phyloP scores from a whole-genome alignment of 64 coral and sea anemone genomes.

The Pocillopora verrucosa region DNA sequence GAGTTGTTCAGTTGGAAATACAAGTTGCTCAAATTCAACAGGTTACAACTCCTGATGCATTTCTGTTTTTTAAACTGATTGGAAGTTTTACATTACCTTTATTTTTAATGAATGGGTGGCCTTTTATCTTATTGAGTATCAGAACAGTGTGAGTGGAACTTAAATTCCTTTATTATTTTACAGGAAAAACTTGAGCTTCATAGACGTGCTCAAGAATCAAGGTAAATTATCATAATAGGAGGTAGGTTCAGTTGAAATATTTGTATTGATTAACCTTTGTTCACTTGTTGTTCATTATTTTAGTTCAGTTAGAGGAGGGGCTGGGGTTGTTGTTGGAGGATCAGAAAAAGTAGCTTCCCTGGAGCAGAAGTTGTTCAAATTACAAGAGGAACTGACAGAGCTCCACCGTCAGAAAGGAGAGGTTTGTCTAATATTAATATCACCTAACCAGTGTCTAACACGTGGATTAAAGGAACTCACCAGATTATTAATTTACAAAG shows the following conservation, averaged over 20 bases:
- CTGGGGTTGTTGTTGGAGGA: slow-evolving; percentile 38
- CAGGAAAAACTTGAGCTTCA: slow-evolving; percentile 95
- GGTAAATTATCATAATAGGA: slow-evolving; percentile 1
- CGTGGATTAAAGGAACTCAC: no score
- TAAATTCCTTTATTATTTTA: slow-evolving; percentile 14
- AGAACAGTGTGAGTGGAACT: neutral
- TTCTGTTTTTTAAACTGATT: neutral
- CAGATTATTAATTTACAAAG: no score
- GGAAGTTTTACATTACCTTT: no score
- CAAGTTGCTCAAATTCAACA: slow-evolving; percentile 88
- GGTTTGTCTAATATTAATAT: slow-evolving; percentile 11
- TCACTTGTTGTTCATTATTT: neutral
- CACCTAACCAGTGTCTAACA: no score
- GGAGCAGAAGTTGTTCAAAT: slow-evolving; percentile 91
- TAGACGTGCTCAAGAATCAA: slow-evolving; percentile 77
- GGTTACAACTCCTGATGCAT: slow-evolving; percentile 30
- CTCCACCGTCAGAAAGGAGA: slow-evolving; percentile 91
- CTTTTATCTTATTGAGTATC: neutral
- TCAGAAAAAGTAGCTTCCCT: slow-evolving; percentile 82
- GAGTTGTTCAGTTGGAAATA: slow-evolving; percentile 87
- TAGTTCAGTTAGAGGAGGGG: slow-evolving; percentile 41
- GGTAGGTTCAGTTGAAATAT: neutral
- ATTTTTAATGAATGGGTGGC: no score
- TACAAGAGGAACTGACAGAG: slow-evolving; percentile 93
- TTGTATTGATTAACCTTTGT: neutral